phyloP scores from a whole-genome alignment of 2,113 vertebrate genomes.

The Elanus axillaris region DNA sequence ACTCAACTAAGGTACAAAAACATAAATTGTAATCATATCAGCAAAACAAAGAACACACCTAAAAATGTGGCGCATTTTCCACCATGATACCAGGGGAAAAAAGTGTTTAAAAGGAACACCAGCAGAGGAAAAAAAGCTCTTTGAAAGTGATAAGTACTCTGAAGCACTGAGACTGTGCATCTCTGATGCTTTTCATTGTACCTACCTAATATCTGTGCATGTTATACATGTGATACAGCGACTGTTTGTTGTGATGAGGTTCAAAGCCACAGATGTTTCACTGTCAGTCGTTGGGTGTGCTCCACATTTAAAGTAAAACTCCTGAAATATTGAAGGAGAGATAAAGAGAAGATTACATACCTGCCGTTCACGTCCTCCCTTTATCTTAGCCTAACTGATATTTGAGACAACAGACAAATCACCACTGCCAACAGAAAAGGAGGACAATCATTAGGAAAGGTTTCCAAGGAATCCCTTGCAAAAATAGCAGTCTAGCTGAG shows the following conservation, averaged over 20 bases:
- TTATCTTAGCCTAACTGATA: conserved; percentile 13
- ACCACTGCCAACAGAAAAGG: neutral
- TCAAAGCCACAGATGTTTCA: conserved; percentile 83
- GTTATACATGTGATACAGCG: conserved; percentile 79
- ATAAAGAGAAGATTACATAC: conserved; percentile 47
- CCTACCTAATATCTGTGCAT: conserved; percentile 82
- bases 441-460: neutral
- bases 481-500: neutral
- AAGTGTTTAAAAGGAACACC: neutral
- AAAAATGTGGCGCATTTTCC: neutral
- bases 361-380: neutral
- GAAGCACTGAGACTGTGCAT: neutral
- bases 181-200: neutral
- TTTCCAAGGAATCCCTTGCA: neutral
- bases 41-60: neutral
- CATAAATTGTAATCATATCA: neutral
- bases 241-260: conserved; percentile 79
- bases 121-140: neutral
- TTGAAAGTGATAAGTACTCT: neutral
- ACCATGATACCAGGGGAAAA: neutral
- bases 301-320: conserved; percentile 88
- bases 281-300: conserved; percentile 80
- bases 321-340: conserved; percentile 73
- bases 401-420: conserved; percentile 22
- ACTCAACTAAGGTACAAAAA: neutral